phyloP scores from a whole-genome alignment of 1,140 invertebrate species.

The Holotrichia oblita region DNA sequence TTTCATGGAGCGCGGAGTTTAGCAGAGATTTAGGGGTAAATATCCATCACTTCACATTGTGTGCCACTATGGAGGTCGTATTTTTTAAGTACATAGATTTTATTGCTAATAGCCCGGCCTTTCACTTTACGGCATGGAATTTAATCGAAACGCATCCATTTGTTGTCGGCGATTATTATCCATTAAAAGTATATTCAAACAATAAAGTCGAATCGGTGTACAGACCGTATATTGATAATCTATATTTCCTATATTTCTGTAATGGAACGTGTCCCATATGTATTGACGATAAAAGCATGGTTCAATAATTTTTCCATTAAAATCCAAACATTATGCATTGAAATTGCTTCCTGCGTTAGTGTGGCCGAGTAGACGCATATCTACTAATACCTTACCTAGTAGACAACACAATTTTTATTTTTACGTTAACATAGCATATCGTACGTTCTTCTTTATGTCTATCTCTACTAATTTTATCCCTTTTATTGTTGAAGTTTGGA shows the following conservation, averaged over 20 bases:
- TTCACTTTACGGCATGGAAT: neutral
- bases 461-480: too few relatives aligned
- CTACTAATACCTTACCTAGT: neutral
- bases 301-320: constrained; percentile 31
- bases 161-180: constrained; percentile 21
- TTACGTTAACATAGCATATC: too few relatives aligned
- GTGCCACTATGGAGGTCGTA: neutral
- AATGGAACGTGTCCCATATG: neutral
- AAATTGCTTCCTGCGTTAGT: neutral
- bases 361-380: neutral
- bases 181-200: constrained; percentile 30
- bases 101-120: neutral
- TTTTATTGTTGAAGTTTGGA: too few relatives aligned
- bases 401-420: neutral
- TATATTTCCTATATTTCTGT: constrained; percentile 2
- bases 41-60: constrained; percentile 7
- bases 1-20: neutral
- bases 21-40: neutral
- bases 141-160: constrained; percentile 29
- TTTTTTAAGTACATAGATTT: constrained; percentile 2
- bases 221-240: neutral
- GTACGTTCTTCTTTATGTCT: too few relatives aligned
- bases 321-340: constrained; percentile 13
- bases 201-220: constrained; percentile 7
- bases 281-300: neutral